These are phyloP conservation scores for Salminus brasiliensis DNA, from an alignment of 2,113 vertebrate genomes.

Conservation along the genomic window DNA sequence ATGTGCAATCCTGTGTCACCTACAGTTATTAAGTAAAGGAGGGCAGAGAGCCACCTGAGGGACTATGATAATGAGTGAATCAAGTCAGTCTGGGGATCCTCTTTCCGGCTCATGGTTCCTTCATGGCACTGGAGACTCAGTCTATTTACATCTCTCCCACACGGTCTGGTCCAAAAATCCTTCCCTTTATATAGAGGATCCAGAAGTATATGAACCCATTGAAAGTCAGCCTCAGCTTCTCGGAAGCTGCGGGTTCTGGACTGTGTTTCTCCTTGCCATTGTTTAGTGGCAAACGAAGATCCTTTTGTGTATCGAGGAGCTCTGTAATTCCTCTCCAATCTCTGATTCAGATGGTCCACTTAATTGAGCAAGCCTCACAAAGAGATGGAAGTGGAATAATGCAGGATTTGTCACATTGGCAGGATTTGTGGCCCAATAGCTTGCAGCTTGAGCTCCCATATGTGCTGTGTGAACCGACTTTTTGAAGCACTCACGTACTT, in stretches of 20 bases:
- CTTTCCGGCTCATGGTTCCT: background rate
- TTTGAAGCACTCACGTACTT: conserved; percentile 21
- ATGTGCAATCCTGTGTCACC: conserved; percentile 20
- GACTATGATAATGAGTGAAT: conserved; percentile 46
- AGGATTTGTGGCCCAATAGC: conserved; percentile 45
- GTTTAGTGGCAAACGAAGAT: background rate
- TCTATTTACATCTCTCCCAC: conserved; percentile 41
- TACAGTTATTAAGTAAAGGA: conserved; percentile 32
- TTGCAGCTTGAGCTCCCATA: conserved; percentile 41
- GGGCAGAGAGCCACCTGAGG: conserved; percentile 24
- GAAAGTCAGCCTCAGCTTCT: conserved; percentile 13
- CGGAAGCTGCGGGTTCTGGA: background rate
- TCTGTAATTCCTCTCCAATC: conserved; percentile 28
- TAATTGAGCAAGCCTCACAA: conserved; percentile 35
- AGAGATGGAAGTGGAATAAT: conserved; percentile 25
- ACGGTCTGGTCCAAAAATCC: conserved; percentile 38
- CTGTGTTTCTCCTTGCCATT: conserved; percentile 17
- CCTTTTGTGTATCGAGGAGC: background rate
- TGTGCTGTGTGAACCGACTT: conserved; percentile 32
- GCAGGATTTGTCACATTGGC: conserved; percentile 42
- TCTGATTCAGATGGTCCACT: conserved; percentile 34
- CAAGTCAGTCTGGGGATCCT: conserved; percentile 1
- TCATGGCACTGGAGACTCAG: conserved; percentile 4
- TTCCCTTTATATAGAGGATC: conserved; percentile 34
- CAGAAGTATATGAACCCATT: conserved; percentile 21